A percentile compares a stretch with the other conserved stretches of the same genome.
phyloP scores from a whole-genome alignment of 2,888 invertebrate species.

The Psylliodes chrysocephalus region DNA sequence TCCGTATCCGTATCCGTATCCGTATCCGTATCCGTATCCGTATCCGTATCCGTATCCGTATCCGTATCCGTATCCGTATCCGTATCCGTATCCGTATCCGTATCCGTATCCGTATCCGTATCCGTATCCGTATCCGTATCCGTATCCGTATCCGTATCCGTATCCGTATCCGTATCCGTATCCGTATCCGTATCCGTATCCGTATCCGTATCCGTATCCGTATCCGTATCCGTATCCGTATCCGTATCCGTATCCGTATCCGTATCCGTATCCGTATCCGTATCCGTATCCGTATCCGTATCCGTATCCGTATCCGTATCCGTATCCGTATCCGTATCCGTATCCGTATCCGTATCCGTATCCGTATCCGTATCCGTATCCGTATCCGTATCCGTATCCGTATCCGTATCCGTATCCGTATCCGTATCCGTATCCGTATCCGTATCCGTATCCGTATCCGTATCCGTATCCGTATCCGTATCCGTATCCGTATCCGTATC shows the following conservation, averaged over 20 bases:
- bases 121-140: too few species aligned
- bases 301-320: neutral
- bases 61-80: too few species aligned
- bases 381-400: neutral
- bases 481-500: neutral
- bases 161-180: too few species aligned
- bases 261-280: neutral
- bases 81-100: too few species aligned
- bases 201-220: too few species aligned
- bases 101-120: too few species aligned
- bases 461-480: neutral
- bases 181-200: too few species aligned
- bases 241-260: neutral
- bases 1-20: too few species aligned
- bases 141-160: too few species aligned
- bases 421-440: neutral
- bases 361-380: neutral
- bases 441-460: neutral
- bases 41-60: too few species aligned
- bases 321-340: neutral
- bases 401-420: neutral
- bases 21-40: too few species aligned
- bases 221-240: too few species aligned
- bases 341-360: neutral
- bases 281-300: neutral